Base-by-base conservation (phyloP, 1,140 invertebrate species). In the Euborellia annulipes region DNA sequence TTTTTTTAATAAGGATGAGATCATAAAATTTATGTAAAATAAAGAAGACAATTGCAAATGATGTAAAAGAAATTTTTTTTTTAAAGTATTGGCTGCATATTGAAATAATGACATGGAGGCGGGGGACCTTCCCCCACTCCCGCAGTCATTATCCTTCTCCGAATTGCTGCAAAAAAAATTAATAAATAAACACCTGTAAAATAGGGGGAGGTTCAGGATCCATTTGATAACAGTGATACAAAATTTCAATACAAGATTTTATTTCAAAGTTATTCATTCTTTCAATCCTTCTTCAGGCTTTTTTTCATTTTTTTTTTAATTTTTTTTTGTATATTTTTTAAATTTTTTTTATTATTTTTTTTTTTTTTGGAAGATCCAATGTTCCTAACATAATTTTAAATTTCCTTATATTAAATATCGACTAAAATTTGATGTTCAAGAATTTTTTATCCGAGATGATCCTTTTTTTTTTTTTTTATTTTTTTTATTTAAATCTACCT, bases 231-330 rank as follows among this genome's bases (percentile, higher is more conserved):
- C 22, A 34, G 45, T 52, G n/a, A 45, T 47, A 22, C 49, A 51
- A 23, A 52, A 49, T 16, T 48, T 56, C 48, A 50, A 46, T 50
- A 50, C 48, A 50, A 50, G 48, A 45, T 50, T 50, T 50, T 50
- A 50, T 50, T 50, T 50, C 48, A 50, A 50, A 50, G 43, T 27
- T n/a, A n/a, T n/a, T n/a, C n/a, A n/a, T n/a, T n/a, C n/a, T n/a
- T n/a, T n/a, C n/a, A n/a, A n/a, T n/a, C n/a, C n/a, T n/a, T n/a
- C n/a, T n/a, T n/a, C n/a, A n/a, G n/a, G n/a, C n/a, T n/a, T n/a
- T n/a, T n/a, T n/a, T n/a, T n/a, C n/a, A n/a, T n/a, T n/a, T n/a
- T n/a, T n/a, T n/a, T n/a, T n/a, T n/a, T n/a, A n/a, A n/a, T n/a
- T n/a, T n/a, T n/a, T n/a, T n/a, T n/a, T n/a, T n/a, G n/a, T n/a